Evolutionary conservation across 2,113 vertebrate species (phyloP).

Genomic region (Riparia riparia): DNA sequence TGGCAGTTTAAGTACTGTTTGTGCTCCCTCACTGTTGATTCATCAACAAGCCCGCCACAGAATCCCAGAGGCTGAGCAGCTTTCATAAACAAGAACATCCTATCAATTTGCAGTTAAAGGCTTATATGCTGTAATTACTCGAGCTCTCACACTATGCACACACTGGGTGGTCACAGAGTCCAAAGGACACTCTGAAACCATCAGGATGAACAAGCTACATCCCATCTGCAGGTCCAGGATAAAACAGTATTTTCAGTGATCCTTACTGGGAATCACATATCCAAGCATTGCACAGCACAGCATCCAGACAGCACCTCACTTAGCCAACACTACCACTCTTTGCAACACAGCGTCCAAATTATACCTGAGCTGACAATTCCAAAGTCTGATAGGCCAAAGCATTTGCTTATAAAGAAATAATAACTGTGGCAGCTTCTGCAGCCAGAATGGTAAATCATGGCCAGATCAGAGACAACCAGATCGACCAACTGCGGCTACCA

Average conservation of each 20-base stretch:
- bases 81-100: constrained; percentile 22
- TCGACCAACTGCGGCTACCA: not conserved
- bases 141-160: not conserved
- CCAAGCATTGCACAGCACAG: not conserved
- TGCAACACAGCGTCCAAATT: not conserved
- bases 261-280: not conserved
- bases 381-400: not conserved
- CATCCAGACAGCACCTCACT: not conserved
- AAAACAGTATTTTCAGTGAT: not conserved
- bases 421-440: not conserved
- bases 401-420: not conserved
- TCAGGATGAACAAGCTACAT: not conserved
- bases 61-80: not conserved
- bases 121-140: not conserved
- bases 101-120: not conserved
- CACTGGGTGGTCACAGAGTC: not conserved
- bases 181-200: not conserved
- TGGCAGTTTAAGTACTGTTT: constrained; percentile 17
- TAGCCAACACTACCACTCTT: not conserved
- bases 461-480: not conserved
- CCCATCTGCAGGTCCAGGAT: not conserved
- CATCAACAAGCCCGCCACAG: constrained; percentile 4
- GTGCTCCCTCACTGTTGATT: not conserved
- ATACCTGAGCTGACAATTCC: not conserved
- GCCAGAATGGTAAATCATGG: not conserved